Evolutionary conservation across 1,140 invertebrate genomes (phyloP), one percentile per base, ranked within the genome.

Genomic region (Papilio polyxenes): DNA sequence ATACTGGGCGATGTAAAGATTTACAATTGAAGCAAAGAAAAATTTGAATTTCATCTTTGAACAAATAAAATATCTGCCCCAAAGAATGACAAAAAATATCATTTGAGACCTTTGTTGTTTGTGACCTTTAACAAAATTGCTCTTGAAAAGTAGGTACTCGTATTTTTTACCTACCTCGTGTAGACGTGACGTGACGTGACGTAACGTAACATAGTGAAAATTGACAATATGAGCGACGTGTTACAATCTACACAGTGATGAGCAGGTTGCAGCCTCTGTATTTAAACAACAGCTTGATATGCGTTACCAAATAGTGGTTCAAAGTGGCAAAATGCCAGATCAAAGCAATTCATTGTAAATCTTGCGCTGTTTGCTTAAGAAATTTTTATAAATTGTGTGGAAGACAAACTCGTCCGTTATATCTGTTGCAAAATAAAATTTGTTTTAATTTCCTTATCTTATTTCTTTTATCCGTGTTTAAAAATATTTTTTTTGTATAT

Each of bases 231-330:
- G 13, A 72, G 31, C 31, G 62, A 37, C 62, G 31, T 69, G 23
- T 2, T 31, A 31, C 23, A 31, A 31, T 8, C 62, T 37, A 13
- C 31, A 40, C 20, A 56, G 48, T 53, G 44, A 37, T 11, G 49
- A 53, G 20, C 48, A 48, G 75, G 53, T 37, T 77, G 49, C 49
- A 48, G 75, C 75, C 20, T 56, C 20, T 20, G 13, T 20, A 53
- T 77, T 77, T 77, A 56, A 77, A 77, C 53, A 56, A 77, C 75
- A 77, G 75, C 75, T 53, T 53, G 49, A 77, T 56, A 77, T 53
- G 75, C 49, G 23, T 31, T 77, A 77, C 75, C 17, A 23, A 77
- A 77, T 31, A 56, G 75, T 49, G 20, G 23, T n/a, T 31, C 9
- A 7, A 17, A 53, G 20, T 77, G 75, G 48, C 75, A 77, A 56